Conservation (phyloP, 2,113 vertebrate genomes). For the Campylorhamphus procurvoides region DNA sequence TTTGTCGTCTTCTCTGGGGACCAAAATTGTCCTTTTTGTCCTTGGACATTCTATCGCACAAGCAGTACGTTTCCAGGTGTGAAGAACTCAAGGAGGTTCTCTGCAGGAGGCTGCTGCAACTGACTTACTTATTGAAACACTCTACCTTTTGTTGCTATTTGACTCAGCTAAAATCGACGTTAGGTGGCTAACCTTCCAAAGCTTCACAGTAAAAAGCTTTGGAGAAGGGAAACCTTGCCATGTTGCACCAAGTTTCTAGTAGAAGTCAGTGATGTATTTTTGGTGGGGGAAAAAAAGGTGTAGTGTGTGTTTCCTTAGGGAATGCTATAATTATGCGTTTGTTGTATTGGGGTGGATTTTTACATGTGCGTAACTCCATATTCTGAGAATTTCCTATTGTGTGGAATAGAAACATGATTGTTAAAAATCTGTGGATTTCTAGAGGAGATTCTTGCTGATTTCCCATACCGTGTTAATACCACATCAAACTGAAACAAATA, state of each 20-base stretch:
- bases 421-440: not conserved
- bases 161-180: not conserved
- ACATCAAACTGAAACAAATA: not conserved
- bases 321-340: not conserved
- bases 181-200: not conserved
- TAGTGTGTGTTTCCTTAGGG: not conserved
- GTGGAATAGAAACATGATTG: not conserved
- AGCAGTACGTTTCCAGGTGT: not conserved
- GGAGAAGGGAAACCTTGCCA: not conserved
- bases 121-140: not conserved
- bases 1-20: not conserved
- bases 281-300: too few relatives aligned
- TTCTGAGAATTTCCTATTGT: not conserved
- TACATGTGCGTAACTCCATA: not conserved
- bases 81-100: not conserved
- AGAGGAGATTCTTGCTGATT: not conserved
- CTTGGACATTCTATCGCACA: not conserved
- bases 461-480: accelerated
- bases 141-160: not conserved
- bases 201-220: not conserved
- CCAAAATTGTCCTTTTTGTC: not conserved
- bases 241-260: accelerated
- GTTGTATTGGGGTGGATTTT: not conserved
- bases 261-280: not conserved
- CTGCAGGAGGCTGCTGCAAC: not conserved